Evolutionary conservation across 2,797 vertebrate genomes (phyloP), one percentile per base, ranked within the genome.

Genomic region (Gymnoscopelus braueri): DNA sequence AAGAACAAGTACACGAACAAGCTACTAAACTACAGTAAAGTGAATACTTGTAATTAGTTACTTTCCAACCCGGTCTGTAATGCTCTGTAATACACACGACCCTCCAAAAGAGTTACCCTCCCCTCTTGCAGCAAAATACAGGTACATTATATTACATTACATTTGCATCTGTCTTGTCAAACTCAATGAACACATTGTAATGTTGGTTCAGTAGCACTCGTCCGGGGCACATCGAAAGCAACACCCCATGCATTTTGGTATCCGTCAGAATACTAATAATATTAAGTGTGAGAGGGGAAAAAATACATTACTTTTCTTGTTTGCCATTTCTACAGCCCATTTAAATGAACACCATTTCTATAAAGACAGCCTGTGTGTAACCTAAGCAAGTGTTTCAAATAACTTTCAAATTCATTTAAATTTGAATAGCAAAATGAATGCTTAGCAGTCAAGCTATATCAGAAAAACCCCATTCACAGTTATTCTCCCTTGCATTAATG

Each of bases 61-160:
- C 9, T 44, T 44, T 44, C 39, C 39, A 44, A 2, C 2, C 7
- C 9, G 39, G 39, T 39, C 35, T 7, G 35, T 44, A 44, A 44
- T 63, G 63, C 39, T 77, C 75, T 69, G 71, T 69, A 67, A 60
- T 76, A 64, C 83, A 81, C 52, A 60, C n/a, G n/a, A 57, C 44
- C 44, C 39, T 60, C 44, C 32, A 32, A 24, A 59, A 65, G 48
- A 59, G 65, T 75, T 81, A 86, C 84, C 87, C 82, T 82, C 82
- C 76, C 29, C 80, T 83, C 84, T 91, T 91, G 91, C 88, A 90
- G 91, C 89, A 92, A 91, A 92, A 90, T 90, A 92, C 86, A 93
- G 91, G 90, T 87, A 91, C 87, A 32, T 84, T 91, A 91, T 84
- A 75, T 86, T 91, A 91, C 88, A 90, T 92, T 91, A 87, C 90